A percentile compares a stretch with the other conserved stretches of the same genome.
Evolutionary conservation across 2,888 invertebrate species (phyloP).

Genomic region (Aleiodes alternator): DNA sequence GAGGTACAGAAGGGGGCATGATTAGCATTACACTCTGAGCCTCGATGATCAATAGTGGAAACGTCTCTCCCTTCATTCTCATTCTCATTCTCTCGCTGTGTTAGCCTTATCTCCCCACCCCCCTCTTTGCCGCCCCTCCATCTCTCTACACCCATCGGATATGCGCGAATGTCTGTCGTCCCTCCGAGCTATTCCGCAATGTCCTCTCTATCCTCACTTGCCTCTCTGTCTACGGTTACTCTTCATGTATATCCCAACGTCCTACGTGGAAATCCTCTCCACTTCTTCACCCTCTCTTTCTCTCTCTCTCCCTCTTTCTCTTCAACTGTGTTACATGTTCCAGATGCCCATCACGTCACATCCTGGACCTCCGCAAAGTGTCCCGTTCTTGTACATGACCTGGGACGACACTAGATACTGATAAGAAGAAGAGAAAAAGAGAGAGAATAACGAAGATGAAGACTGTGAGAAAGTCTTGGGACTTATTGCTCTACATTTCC

Average conservation of each 20-base stretch:
- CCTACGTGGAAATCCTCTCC: conserved; percentile 49
- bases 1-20: conserved; percentile 68
- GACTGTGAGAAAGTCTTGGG: conserved; percentile 2
- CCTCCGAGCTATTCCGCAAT: conserved; percentile 54
- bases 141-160: conserved; percentile 64
- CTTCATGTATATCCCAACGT: conserved; percentile 36
- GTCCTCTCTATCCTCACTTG: conserved; percentile 51
- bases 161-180: conserved; percentile 72
- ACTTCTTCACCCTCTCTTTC: conserved; percentile 48
- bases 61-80: conserved; percentile 74
- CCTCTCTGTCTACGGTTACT: conserved; percentile 28
- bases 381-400: conserved; percentile 40
- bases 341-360: conserved; percentile 36
- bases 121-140: conserved; percentile 54
- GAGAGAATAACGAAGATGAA: neutral
- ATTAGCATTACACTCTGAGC: conserved; percentile 75
- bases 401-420: conserved; percentile 28
- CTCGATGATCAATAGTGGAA: conserved; percentile 76
- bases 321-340: conserved; percentile 28
- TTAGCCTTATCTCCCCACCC: conserved; percentile 71
- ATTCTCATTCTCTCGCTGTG: conserved; percentile 73
- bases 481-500: conserved; percentile 7
- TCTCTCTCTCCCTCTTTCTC: conserved; percentile 50
- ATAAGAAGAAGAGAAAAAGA: neutral
- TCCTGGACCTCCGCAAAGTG: conserved; percentile 32